Evolutionary conservation across 2,888 invertebrate genomes (phyloP).

Genomic region (Smittia aterrima): DNA sequence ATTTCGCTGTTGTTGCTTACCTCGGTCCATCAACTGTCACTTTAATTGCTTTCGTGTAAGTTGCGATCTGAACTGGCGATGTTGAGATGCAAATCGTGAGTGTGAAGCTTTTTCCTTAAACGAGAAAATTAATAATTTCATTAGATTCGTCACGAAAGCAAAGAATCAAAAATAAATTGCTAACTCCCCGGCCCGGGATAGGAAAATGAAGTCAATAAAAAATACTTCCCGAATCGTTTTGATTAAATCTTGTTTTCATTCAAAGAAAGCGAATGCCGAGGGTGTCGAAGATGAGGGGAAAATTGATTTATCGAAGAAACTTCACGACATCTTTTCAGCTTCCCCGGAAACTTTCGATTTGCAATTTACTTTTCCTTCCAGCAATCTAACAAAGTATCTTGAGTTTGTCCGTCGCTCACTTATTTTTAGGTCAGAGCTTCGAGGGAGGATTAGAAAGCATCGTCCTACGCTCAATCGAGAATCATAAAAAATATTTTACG

Average conservation of each 20-base stretch:
- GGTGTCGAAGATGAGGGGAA: constrained; percentile 26
- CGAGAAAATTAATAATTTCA: constrained; percentile 40
- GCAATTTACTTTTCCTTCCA: constrained; percentile 18
- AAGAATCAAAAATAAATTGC: background rate
- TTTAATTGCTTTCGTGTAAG: constrained; percentile 98
- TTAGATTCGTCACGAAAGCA: background rate
- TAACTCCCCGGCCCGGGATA: background rate
- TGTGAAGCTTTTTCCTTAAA: constrained; percentile 93
- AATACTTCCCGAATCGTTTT: constrained; percentile 29
- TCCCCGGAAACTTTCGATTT: constrained; percentile 24
- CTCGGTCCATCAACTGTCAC: constrained; percentile 99
- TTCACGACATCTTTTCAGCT: constrained; percentile 16
- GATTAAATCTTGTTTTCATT: constrained; percentile 25
- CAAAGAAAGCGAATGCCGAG: background rate
- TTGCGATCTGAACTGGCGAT: constrained; percentile 90
- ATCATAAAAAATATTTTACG: constrained; percentile 12
- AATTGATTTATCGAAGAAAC: constrained; percentile 41
- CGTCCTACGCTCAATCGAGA: background rate
- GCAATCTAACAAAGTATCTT: background rate
- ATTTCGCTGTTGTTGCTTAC: constrained; percentile 1
- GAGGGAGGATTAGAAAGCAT: background rate
- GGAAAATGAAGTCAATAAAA: constrained; percentile 34
- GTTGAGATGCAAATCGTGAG: constrained; percentile 93
- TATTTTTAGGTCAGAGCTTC: constrained; percentile 2
- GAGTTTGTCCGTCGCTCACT: background rate